Percentiles rank a stretch among this genome's conserved stretches.
phyloP scores from a whole-genome alignment of 2,113 vertebrate genomes.

The Leptosomus discolor region DNA sequence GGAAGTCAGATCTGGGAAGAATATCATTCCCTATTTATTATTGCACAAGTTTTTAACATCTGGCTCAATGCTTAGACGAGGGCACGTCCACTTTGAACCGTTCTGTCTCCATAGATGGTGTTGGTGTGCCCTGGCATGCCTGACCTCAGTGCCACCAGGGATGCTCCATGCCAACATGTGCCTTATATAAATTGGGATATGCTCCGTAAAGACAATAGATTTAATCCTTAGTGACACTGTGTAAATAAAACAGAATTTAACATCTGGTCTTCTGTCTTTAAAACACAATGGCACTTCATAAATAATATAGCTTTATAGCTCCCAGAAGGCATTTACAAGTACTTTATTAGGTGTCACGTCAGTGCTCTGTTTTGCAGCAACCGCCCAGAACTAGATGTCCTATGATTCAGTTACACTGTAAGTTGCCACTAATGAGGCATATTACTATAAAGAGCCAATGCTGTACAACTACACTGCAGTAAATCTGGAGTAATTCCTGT shows the following conservation, averaged over 20 bases:
- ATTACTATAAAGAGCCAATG: constrained; percentile 25
- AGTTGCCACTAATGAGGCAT: constrained; percentile 42
- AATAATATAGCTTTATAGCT: background rate
- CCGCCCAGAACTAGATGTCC: constrained; percentile 17
- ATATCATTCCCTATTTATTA: background rate
- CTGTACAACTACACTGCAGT: background rate
- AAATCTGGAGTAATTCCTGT: constrained; percentile 41
- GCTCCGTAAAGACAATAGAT: constrained; percentile 1
- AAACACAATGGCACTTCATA: constrained; percentile 29
- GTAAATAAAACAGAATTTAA: constrained; percentile 26
- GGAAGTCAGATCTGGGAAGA: background rate
- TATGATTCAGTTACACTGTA: constrained; percentile 49
- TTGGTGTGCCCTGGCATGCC: background rate
- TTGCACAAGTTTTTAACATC: background rate
- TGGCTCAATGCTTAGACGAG: background rate
- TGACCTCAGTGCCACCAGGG: background rate
- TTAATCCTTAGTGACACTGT: background rate
- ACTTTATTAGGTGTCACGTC: constrained; percentile 53
- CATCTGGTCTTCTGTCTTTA: constrained; percentile 12
- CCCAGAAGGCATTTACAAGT: constrained; percentile 46
- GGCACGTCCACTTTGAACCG: background rate
- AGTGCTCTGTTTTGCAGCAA: constrained; percentile 19
- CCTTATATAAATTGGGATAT: background rate
- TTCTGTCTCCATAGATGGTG: background rate
- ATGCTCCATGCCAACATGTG: background rate